Base-by-base conservation (phyloP, 2,113 vertebrate genomes). In the Onychostoma macrolepis region DNA sequence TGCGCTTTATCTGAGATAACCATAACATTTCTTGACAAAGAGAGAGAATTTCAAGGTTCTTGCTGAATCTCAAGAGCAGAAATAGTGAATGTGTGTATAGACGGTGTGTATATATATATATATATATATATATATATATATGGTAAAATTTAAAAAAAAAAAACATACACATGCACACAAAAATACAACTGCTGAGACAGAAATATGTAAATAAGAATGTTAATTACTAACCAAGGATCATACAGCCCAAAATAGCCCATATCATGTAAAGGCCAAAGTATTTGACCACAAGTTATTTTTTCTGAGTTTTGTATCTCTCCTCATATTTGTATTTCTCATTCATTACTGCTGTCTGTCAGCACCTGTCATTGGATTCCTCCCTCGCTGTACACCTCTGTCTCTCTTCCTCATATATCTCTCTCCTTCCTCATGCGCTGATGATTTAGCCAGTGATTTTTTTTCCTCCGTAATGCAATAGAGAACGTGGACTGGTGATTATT, bases 401-500 rank as follows among this genome's bases (percentile, higher is more conserved):
- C 50, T 88, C 67, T 63, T 78, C 53, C 87, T 87, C 86, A 89
- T 83, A 88, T 89, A 85, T 85, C 81, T 76, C 30, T 33, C 87
- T 87, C 83, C 10, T 82, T 43, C 5, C 80, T 74, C 56, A 28
- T 69, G 85, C 79, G 56, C 84, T 86, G 75, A 86, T 88, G 88
- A 90, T 90, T 91, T 88, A 88, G 86, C 89, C 69, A 48, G 83
- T 56, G 75, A 88, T 82, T 85, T 89, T 82, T 85, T 89, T 79
- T 19, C 26, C 85, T 87, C 80, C 86, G 87, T 86, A 88, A 85
- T 91, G 86, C 65, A 90, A 91, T 76, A 50, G 88, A 90, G 89
- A 89, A 74, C 61, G 78, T 89, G 61, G 86, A 83, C 65, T 77
- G 76, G 86, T 90, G 86, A 92, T 91, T 93, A 92, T 91, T 91